Conservation (phyloP, 2,113 vertebrate genomes). For the Corythoichthys haematopterus region DNA sequence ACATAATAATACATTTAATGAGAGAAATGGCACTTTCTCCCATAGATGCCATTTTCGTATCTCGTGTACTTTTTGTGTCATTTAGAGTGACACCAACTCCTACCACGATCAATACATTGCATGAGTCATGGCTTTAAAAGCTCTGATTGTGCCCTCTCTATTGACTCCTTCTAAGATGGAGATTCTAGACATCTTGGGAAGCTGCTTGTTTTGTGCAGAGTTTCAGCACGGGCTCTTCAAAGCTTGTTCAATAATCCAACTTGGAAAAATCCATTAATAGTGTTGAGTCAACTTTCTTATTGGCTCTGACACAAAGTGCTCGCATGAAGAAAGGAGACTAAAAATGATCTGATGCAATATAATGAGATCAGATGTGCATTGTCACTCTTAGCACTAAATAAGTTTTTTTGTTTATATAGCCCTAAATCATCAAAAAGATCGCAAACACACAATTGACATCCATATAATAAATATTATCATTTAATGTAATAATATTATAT, state of each 20-base stretch:
- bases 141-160: not conserved
- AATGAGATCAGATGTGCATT: too few relatives aligned
- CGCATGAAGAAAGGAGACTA: not conserved
- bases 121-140: not conserved
- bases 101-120: not conserved
- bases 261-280: not conserved
- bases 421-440: too few relatives aligned
- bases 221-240: constrained; percentile 10
- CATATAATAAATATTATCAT: too few relatives aligned
- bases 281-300: not conserved
- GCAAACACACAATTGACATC: too few relatives aligned
- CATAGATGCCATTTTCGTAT: not conserved
- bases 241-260: constrained; percentile 7
- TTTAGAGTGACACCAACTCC: not conserved
- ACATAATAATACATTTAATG: not conserved
- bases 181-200: constrained; percentile 5
- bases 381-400: too few relatives aligned
- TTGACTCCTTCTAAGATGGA: not conserved
- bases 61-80: not conserved
- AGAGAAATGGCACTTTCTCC: not conserved
- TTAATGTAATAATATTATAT: too few relatives aligned
- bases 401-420: too few relatives aligned
- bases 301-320: not conserved
- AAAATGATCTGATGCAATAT: not conserved
- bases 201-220: not conserved